Percentiles rank a stretch among this genome's conserved stretches.
Conservation (phyloP, 2,113 vertebrate species). For the Podarcis muralis region DNA sequence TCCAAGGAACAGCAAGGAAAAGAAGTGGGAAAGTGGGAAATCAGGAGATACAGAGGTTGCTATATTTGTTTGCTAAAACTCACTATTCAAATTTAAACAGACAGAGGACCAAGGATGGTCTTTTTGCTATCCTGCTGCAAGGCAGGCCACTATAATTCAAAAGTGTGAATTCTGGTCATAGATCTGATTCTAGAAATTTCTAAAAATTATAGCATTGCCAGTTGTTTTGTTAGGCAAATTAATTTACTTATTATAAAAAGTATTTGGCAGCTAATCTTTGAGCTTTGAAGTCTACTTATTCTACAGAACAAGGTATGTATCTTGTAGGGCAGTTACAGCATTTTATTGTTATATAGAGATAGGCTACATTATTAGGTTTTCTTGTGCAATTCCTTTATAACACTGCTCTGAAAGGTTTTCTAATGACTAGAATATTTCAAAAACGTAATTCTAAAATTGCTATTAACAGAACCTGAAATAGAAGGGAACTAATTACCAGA, state of each 20-base stretch:
- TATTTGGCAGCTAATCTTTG: neutral
- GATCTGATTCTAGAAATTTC: neutral
- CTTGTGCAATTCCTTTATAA: neutral
- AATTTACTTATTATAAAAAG: neutral
- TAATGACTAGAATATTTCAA: neutral
- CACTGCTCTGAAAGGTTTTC: neutral
- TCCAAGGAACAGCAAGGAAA: neutral
- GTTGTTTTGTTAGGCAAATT: neutral
- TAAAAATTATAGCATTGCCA: neutral
- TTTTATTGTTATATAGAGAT: neutral
- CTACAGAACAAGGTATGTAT: neutral
- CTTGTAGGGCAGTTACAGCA: neutral
- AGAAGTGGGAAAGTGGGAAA: neutral
- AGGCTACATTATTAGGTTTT: neutral
- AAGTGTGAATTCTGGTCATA: neutral
- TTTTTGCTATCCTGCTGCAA: too few species aligned
- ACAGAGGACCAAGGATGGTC: neutral
- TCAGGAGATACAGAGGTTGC: neutral
- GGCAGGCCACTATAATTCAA: neutral
- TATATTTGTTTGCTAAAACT: neutral
- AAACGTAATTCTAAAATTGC: neutral
- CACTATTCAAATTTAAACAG: neutral
- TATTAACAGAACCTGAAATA: neutral
- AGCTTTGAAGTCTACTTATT: neutral
- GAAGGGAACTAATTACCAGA: neutral